A percentile compares a stretch with the other conserved stretches of the same genome.
These are phyloP conservation scores for Setophaga kirtlandii DNA, from an alignment of 2,113 vertebrate species.

Conservation along the genomic window DNA sequence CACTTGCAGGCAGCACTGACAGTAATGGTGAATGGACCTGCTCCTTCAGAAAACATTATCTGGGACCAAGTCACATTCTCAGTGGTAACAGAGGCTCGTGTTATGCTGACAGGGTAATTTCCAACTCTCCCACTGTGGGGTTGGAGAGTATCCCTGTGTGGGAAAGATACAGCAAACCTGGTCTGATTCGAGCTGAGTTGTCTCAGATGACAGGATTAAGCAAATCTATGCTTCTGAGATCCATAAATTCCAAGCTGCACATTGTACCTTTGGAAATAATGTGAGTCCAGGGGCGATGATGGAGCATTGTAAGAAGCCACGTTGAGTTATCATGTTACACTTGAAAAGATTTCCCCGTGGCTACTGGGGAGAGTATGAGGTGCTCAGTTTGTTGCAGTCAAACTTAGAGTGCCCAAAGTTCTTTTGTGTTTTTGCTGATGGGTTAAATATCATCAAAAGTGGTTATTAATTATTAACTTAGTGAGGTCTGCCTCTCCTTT, in stretches of 20 bases:
- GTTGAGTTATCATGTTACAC: neutral
- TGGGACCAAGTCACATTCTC: neutral
- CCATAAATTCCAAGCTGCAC: neutral
- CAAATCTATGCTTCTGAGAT: neutral
- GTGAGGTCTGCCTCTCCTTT: conserved; percentile 4
- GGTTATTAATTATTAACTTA: conserved; percentile 25
- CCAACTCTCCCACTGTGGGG: neutral
- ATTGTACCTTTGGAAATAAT: neutral
- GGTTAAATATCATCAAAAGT: neutral
- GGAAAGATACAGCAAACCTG: neutral
- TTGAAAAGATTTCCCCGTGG: neutral
- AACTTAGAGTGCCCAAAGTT: neutral
- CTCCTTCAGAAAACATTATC: neutral
- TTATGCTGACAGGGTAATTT: neutral
- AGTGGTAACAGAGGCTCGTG: neutral
- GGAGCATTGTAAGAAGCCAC: neutral
- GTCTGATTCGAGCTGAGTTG: neutral
- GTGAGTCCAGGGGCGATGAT: neutral
- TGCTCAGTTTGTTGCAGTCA: neutral
- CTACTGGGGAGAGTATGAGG: neutral
- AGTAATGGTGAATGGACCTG: neutral
- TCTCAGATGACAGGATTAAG: neutral
- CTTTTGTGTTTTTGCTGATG: conserved; percentile 11
- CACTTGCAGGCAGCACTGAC: neutral
- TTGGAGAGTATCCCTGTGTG: neutral